Conservation (phyloP, 1,140 invertebrate species). For the Aporrectodea caliginosa region DNA sequence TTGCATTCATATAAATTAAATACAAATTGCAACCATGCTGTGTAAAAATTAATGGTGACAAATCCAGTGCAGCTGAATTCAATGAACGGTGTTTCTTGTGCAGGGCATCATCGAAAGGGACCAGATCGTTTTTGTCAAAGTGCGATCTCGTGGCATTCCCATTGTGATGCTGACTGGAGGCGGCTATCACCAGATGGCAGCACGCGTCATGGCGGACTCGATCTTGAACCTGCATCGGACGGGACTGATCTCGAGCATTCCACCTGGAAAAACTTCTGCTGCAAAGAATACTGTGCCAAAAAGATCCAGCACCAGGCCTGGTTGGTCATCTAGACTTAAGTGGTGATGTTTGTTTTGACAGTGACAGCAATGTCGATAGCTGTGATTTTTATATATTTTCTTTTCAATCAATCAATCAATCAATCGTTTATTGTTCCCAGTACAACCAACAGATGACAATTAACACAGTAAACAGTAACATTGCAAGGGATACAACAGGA, state of each 20-base stretch:
- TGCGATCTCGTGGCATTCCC: conserved; percentile 65
- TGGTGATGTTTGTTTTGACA: background rate
- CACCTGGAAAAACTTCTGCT: background rate
- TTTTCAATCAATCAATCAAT: too few species aligned
- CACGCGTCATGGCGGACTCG: conserved; percentile 74
- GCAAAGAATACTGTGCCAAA: background rate
- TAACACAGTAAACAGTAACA: too few species aligned
- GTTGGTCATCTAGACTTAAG: background rate
- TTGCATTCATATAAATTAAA: too few species aligned
- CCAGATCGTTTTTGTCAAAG: conserved; percentile 74
- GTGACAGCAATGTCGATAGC: background rate
- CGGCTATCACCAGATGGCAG: conserved; percentile 72
- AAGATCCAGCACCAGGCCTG: background rate
- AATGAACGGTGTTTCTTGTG: conserved; percentile 31
- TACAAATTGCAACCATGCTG: too few species aligned
- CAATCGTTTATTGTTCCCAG: too few species aligned
- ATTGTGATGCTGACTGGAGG: conserved; percentile 85
- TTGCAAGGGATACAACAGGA: background rate
- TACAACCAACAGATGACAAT: too few species aligned
- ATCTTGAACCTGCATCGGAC: conserved; percentile 66
- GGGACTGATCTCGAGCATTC: conserved; percentile 40
- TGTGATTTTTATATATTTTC: background rate
- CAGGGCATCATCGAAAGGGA: conserved; percentile 78
- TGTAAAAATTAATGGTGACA: too few species aligned
- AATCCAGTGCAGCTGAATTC: too few species aligned